Percentiles rank a stretch among this genome's conserved stretches.
Conservation (phyloP, 2,888 invertebrate species). For the Cryptocheilus praepositus region DNA sequence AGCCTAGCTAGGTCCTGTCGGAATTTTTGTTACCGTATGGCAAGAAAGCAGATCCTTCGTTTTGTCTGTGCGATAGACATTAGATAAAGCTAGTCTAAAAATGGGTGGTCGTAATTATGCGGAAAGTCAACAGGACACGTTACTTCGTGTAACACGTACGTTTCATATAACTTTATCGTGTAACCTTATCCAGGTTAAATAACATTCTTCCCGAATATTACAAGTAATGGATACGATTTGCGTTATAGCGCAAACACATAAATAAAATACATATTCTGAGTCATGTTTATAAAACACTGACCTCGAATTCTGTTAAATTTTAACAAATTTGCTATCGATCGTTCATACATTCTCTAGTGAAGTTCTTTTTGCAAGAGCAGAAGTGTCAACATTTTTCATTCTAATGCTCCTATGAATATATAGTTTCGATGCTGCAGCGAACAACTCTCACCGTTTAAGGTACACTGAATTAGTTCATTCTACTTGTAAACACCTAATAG, state of each 20-base stretch:
- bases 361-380: constrained; percentile 31
- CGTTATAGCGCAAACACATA: constrained; percentile 69
- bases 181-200: constrained; percentile 65
- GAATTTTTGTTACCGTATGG: too few species aligned
- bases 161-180: constrained; percentile 52
- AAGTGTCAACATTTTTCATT: constrained; percentile 11
- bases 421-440: constrained; percentile 43
- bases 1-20: too few species aligned
- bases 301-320: constrained; percentile 73
- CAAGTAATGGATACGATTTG: constrained; percentile 63
- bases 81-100: too few species aligned
- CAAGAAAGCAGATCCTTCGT: too few species aligned
- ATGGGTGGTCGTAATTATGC: constrained; percentile 55
- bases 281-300: constrained; percentile 75
- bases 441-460: constrained; percentile 40
- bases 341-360: constrained; percentile 28
- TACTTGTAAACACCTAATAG: constrained; percentile 30
- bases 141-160: constrained; percentile 59
- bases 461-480: constrained; percentile 20
- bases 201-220: constrained; percentile 68
- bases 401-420: constrained; percentile 34
- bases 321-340: constrained; percentile 66
- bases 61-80: too few species aligned
- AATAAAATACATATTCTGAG: constrained; percentile 71
- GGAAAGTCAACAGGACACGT: constrained; percentile 64